Percentiles rank a stretch among this genome's conserved stretches.
Evolutionary conservation across 2,113 vertebrate genomes (phyloP).

Genomic region (Fregetta grallaria): DNA sequence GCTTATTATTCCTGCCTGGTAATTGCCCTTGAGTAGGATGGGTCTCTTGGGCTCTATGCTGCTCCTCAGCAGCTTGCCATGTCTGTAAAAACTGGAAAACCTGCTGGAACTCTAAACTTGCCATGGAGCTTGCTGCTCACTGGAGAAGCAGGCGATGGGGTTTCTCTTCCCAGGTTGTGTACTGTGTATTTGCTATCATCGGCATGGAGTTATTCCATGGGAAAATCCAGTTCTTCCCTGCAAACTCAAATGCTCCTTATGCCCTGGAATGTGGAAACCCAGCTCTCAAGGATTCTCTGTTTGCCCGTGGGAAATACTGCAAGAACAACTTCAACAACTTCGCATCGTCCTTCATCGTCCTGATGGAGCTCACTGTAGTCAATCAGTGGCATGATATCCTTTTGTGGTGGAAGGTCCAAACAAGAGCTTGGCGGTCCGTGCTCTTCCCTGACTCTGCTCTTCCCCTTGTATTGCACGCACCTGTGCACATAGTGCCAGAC

Average conservation of each 20-base stretch:
- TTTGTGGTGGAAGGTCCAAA: conserved; percentile 27
- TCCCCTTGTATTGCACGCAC: fast-evolving
- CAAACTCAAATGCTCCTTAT: conserved; percentile 15
- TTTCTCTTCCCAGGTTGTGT: conserved; percentile 81
- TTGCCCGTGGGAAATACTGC: conserved; percentile 86
- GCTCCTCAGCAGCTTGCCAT: not conserved
- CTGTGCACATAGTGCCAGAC: not conserved
- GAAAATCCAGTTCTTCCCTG: conserved; percentile 79
- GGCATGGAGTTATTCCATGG: conserved; percentile 92
- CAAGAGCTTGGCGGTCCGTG: not conserved
- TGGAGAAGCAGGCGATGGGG: not conserved
- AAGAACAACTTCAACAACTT: conserved; percentile 94
- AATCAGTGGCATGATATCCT: conserved; percentile 99
- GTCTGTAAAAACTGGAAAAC: not conserved
- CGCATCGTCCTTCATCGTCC: conserved; percentile 80
- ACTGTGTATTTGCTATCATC: conserved; percentile 89
- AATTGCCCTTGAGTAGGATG: not conserved
- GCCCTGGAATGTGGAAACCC: conserved; percentile 81
- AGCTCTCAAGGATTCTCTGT: conserved; percentile 76
- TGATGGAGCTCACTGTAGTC: conserved; percentile 91
- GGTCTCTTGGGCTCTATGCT: not conserved
- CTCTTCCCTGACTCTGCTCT: not conserved
- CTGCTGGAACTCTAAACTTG: not conserved
- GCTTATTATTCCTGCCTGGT: not conserved
- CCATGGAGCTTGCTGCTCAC: not conserved